Base-by-base conservation (phyloP, 2,888 invertebrate species). In the Drosophila birchii region DNA sequence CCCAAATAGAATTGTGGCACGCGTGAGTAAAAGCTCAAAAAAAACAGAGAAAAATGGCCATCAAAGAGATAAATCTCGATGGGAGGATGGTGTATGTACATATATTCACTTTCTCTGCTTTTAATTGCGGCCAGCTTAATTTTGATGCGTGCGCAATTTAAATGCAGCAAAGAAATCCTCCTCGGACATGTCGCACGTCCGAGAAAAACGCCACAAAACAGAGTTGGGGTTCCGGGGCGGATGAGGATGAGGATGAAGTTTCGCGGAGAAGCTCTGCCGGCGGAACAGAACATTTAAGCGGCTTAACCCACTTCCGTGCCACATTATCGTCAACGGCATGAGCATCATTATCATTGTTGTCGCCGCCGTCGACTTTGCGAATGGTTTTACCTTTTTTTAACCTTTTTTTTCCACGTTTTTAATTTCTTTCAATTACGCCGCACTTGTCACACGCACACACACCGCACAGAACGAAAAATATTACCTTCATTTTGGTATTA, bases 241-340 rank as follows among this genome's bases (percentile, higher is more conserved):
- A 66, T 38, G 49, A 29, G 47, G 45, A 38, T 20, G 32, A 29
- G 56, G 62, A 11, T 51, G 32, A 11, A 11, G 51, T 23, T 53
- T 36, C 51, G 44, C 61, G 45, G 54, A 43, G 66, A 36, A 44
- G 39, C 34, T 14, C 29, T 29, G 29, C 29, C 45, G 39, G 73
- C 54, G 62, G 59, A 64, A 70, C 68, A 86, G 85, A 88, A 81
- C 82, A 83, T 86, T 86, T 89, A 86, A 87, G 89, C 78, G 81
- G 82, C 88, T 86, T 86, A 86, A 89, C 85, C 85, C 89, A 86
- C 89, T 89, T 86, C 89, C 87, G 85, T 69, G 81, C 59, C 87
- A 81, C 84, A 85, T 88, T 81, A 89, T 78, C 81, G 81, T 88
- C 79, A 79, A 71, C 77, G 78, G 80, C 73, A 68, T 75, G 75